Evolutionary conservation across 2,113 vertebrate genomes (phyloP).

Genomic region (Petaurus breviceps): DNA sequence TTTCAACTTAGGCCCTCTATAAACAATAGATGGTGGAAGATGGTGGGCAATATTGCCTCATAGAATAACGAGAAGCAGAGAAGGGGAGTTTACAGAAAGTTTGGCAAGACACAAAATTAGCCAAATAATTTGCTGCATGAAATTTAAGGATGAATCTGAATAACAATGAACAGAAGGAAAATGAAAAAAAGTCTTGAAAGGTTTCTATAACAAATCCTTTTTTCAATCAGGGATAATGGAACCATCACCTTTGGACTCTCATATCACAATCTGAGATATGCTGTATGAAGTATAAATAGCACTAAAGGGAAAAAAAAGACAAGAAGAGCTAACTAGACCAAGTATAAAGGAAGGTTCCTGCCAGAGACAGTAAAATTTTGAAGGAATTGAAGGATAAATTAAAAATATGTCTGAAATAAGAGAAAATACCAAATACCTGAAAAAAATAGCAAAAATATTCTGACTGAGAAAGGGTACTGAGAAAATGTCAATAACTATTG

Average conservation of each 20-base stretch:
- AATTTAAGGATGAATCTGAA: neutral
- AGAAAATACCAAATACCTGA: neutral
- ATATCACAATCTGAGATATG: neutral
- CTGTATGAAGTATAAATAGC: neutral
- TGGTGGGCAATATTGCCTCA: neutral
- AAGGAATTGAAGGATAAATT: neutral
- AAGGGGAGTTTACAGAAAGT: neutral
- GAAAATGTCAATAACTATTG: neutral
- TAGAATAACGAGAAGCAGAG: neutral
- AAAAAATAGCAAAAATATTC: neutral
- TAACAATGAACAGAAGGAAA: neutral
- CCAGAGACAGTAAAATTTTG: neutral
- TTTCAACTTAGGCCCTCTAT: neutral
- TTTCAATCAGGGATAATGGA: neutral
- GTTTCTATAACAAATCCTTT: neutral
- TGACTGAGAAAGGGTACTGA: neutral
- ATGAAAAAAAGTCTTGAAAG: neutral
- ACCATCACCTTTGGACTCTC: neutral
- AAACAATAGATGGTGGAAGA: neutral
- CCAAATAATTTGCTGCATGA: neutral
- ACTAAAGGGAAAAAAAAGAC: neutral
- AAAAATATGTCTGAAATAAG: neutral
- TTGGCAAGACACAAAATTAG: neutral
- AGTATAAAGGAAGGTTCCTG: neutral
- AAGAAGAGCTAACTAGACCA: too few species aligned